Evolutionary conservation across 2,113 vertebrate genomes (phyloP).

Genomic region (Spea bombifrons): DNA sequence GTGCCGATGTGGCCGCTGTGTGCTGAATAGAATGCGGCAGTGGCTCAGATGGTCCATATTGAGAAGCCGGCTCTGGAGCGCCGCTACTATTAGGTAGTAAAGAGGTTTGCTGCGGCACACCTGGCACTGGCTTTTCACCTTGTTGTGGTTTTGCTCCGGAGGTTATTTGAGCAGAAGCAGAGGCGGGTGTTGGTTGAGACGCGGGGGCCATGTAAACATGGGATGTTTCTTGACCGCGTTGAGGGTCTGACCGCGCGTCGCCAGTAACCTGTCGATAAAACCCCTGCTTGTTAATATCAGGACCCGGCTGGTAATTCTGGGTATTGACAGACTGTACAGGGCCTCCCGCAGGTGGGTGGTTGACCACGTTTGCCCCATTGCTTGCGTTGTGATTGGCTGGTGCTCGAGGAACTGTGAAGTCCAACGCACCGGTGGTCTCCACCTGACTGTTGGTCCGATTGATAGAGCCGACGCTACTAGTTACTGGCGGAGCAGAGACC

Average conservation of each 20-base stretch:
- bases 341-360: slow-evolving; percentile 51
- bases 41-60: slow-evolving; percentile 49
- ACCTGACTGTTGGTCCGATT: slow-evolving; percentile 31
- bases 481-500: slow-evolving; percentile 21
- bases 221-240: slow-evolving; percentile 50
- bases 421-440: slow-evolving; percentile 64
- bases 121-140: slow-evolving; percentile 43
- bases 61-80: slow-evolving; percentile 32
- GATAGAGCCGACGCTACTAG: slow-evolving; percentile 24
- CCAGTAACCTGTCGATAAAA: slow-evolving; percentile 93
- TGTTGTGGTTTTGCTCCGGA: slow-evolving; percentile 53
- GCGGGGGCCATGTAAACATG: slow-evolving; percentile 49
- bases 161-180: slow-evolving; percentile 41
- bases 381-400: slow-evolving; percentile 58
- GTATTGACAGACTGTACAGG: slow-evolving; percentile 44
- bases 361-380: slow-evolving; percentile 49
- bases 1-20: slow-evolving; percentile 29
- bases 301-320: slow-evolving; percentile 44
- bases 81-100: slow-evolving; percentile 28
- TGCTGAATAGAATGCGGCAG: rapidly evolving
- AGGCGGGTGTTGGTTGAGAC: slow-evolving; percentile 17
- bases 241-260: slow-evolving; percentile 67
- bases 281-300: slow-evolving; percentile 60
- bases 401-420: slow-evolving; percentile 76
- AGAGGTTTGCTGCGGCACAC: slow-evolving; percentile 46